phyloP scores from a whole-genome alignment of 2,888 invertebrate species.

The Campoplex capitator region DNA sequence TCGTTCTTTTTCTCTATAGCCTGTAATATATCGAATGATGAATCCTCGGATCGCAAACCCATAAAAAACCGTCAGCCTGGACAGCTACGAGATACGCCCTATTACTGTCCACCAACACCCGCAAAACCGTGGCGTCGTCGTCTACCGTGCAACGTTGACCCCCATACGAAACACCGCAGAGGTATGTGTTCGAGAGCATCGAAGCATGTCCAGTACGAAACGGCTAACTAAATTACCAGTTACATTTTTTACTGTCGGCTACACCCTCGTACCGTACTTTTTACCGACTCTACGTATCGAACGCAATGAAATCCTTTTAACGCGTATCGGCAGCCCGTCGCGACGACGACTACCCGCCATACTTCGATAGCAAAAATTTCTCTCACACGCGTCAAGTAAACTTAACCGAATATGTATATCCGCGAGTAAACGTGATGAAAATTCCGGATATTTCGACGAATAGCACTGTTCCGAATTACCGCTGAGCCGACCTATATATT shows the following conservation, averaged over 20 bases:
- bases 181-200: conserved; percentile 33
- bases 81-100: conserved; percentile 84
- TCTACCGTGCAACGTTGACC: conserved; percentile 63
- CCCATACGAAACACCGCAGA: conserved; percentile 33
- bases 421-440: conserved; percentile 7
- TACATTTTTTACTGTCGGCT: conserved; percentile 84
- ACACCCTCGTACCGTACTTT: conserved; percentile 76
- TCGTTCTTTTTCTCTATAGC: conserved; percentile 36
- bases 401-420: conserved; percentile 12
- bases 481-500: conserved; percentile 38
- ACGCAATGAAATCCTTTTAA: conserved; percentile 81
- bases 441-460: conserved; percentile 25
- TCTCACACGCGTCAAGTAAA: conserved; percentile 26
- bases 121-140: conserved; percentile 61
- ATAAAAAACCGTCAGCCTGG: conserved; percentile 83
- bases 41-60: conserved; percentile 83
- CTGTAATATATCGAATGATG: conserved; percentile 83
- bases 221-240: conserved; percentile 84
- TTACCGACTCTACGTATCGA: conserved; percentile 80
- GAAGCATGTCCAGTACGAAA: conserved; percentile 79
- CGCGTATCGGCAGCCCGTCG: conserved; percentile 50
- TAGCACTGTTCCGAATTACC: conserved; percentile 10
- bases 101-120: conserved; percentile 83
- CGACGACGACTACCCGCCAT: conserved; percentile 44
- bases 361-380: conserved; percentile 39